A percentile compares a stretch with the other conserved stretches of the same genome.
Evolutionary conservation across 2,113 vertebrate genomes (phyloP).

Genomic region (Bos javanicus): DNA sequence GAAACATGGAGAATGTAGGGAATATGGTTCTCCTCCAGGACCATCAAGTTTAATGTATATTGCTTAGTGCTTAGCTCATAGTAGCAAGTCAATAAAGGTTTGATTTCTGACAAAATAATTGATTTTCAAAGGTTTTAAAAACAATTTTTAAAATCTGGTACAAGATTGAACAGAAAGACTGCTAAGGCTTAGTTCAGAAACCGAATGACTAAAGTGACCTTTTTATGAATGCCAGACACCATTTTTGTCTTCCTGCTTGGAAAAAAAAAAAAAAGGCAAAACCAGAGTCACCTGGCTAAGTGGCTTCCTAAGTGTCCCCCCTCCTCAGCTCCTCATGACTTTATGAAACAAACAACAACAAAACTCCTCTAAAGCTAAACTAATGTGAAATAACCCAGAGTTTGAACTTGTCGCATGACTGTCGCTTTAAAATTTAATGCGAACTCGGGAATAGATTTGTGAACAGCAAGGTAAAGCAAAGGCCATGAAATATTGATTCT

Average conservation of each 20-base stretch:
- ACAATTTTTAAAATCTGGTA: neutral
- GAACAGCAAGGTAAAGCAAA: slow-evolving; percentile 98
- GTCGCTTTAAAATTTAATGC: slow-evolving; percentile 96
- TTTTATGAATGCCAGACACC: slow-evolving; percentile 26
- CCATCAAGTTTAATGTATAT: neutral
- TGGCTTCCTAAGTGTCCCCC: slow-evolving; percentile 71
- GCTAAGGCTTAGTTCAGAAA: neutral
- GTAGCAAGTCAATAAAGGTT: neutral
- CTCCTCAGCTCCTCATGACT: slow-evolving; percentile 56
- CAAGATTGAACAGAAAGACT: neutral
- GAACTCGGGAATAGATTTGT: slow-evolving; percentile 95
- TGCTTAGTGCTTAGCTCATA: neutral
- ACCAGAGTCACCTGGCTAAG: slow-evolving; percentile 53
- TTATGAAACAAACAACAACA: slow-evolving; percentile 79
- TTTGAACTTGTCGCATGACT: slow-evolving; percentile 90
- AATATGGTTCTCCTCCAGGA: neutral
- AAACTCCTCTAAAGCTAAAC: slow-evolving; percentile 88
- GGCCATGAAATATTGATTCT: slow-evolving; percentile 99
- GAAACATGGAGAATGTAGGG: neutral
- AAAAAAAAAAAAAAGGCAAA: neutral
- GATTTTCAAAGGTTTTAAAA: neutral
- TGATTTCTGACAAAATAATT: slow-evolving; percentile 20
- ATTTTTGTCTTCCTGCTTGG: neutral
- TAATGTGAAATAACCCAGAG: slow-evolving; percentile 90
- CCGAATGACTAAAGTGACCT: neutral